phyloP scores from a whole-genome alignment of 2,113 vertebrate genomes.

The Meleagris gallopavo region DNA sequence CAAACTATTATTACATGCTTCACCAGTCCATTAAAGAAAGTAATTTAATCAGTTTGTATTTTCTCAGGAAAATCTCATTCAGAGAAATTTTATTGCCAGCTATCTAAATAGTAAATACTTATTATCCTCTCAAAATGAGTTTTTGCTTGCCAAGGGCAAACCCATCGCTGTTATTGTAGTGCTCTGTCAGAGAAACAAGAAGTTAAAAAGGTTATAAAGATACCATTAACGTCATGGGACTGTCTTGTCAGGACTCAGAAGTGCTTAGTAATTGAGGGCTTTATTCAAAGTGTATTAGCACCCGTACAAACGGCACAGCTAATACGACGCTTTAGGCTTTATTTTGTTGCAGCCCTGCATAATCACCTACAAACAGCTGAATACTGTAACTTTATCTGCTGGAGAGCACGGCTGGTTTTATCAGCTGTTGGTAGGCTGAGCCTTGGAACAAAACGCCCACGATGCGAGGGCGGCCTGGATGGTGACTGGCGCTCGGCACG shows the following conservation, averaged over 20 bases:
- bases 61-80: conserved; percentile 85
- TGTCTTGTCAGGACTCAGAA: conserved; percentile 76
- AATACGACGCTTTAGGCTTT: conserved; percentile 77
- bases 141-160: conserved; percentile 85
- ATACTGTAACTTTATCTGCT: conserved; percentile 59
- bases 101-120: conserved; percentile 89
- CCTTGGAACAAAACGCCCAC: conserved; percentile 55
- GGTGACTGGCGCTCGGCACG: neutral
- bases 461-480: neutral
- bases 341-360: conserved; percentile 67
- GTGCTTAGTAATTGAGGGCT: conserved; percentile 80
- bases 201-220: conserved; percentile 87
- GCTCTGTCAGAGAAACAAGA: conserved; percentile 82
- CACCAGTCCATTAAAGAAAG: conserved; percentile 89
- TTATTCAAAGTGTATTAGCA: conserved; percentile 80
- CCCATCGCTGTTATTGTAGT: conserved; percentile 74
- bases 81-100: conserved; percentile 84
- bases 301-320: conserved; percentile 69
- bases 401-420: conserved; percentile 41
- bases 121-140: conserved; percentile 85
- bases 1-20: conserved; percentile 81
- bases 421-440: conserved; percentile 49
- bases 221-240: conserved; percentile 81
- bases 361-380: conserved; percentile 69
- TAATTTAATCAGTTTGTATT: conserved; percentile 89